Evolutionary conservation across 2,888 invertebrate genomes (phyloP).

Genomic region (Thyatira batis): DNA sequence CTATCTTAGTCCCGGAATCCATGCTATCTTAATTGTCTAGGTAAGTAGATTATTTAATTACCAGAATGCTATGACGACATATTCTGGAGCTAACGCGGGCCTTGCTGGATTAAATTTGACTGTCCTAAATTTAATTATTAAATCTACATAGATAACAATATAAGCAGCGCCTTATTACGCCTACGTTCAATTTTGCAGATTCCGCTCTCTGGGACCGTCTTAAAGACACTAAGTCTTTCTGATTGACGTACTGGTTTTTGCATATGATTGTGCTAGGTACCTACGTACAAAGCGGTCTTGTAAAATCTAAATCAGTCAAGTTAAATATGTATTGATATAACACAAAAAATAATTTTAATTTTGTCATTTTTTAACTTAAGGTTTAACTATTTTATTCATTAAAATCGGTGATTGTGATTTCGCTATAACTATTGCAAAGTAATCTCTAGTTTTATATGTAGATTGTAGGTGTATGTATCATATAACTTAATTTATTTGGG

Average conservation of each 20-base stretch:
- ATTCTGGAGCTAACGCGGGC: background rate
- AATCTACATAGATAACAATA: constrained; percentile 22
- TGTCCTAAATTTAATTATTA: constrained; percentile 20
- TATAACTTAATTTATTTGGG: too few relatives aligned
- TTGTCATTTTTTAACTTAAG: too few relatives aligned
- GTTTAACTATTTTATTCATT: too few relatives aligned
- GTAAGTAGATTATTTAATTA: background rate
- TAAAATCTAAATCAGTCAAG: background rate
- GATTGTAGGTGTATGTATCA: too few relatives aligned
- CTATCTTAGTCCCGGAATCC: too few relatives aligned
- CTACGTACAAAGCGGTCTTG: background rate
- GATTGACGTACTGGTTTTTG: constrained; percentile 27
- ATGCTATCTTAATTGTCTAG: background rate
- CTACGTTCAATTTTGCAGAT: constrained; percentile 33
- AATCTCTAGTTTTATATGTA: too few relatives aligned
- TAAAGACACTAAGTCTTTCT: constrained; percentile 32
- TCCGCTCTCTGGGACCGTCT: constrained; percentile 21
- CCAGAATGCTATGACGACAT: background rate
- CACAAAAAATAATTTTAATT: too few relatives aligned
- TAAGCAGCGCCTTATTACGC: constrained; percentile 26
- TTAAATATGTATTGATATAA: background rate
- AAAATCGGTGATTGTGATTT: too few relatives aligned
- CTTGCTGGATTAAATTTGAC: background rate
- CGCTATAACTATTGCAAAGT: too few relatives aligned
- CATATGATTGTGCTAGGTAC: constrained; percentile 1